Base-by-base conservation (phyloP, 2,888 invertebrate species). In the Gonocerus acuteangulatus region DNA sequence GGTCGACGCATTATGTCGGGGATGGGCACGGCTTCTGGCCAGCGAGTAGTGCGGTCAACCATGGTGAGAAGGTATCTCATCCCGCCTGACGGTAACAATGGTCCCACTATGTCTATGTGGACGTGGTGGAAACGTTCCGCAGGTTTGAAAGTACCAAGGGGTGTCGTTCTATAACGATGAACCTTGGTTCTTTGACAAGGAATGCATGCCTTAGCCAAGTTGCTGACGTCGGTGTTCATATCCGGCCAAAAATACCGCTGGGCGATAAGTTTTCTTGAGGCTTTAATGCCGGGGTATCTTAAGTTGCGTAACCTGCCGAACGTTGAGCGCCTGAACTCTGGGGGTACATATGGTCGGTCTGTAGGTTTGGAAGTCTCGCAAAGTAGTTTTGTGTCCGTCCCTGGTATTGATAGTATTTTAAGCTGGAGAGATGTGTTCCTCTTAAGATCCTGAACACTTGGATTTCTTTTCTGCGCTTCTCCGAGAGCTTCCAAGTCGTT, bases 171-270 rank as follows among this genome's bases (percentile, higher is more conserved):
- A 64, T 72, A 72, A 3, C 70, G 63, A 1, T 66, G 56, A 2
- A 72, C 56, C 61, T 73, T 73, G 2, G 68, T 45, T 15, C 64
- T 61, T 59, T 74, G 73, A 60, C 72, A 74, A 0, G 63, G 45
- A 2, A 69, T n/a, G 62, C 73, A 74, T 2, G 67, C 58, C 18
- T 67, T 64, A 1, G 69, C 66, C 71, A 72, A 73, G 13, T 63
- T 22, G 1, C 54, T 59, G 18, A 71, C 65, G 51, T 67, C 65
- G 47, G 66, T 66, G 9, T 66, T 66, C 63, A 72, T 69, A 1
- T 21, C 47, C 0, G 70, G n/a, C n/a, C n/a, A n/a, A n/a, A n/a
- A n/a, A n/a, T n/a, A n/a, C n/a, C n/a, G n/a, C n/a, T n/a, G n/a
- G 71, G 62, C 23, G 34, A 72, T 66, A 1, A 74, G 48, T n/a